Evolutionary conservation across 2,797 vertebrate genomes (phyloP).

Genomic region (Ctenochaetus hawaiiensis): DNA sequence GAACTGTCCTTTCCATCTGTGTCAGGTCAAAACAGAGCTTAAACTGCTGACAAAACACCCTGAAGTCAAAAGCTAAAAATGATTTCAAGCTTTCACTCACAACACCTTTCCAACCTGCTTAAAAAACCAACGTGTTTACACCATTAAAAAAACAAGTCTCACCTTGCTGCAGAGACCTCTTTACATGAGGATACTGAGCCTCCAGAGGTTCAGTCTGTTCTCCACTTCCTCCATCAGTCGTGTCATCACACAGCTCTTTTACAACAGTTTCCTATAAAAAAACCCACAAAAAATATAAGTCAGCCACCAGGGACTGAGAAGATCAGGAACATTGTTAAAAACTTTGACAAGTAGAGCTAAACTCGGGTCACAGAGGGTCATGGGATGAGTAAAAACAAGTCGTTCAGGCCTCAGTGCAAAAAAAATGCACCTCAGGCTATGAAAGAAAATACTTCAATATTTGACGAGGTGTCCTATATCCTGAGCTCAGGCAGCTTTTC

Average conservation of each 20-base stretch:
- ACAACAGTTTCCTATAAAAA: slow-evolving; percentile 53
- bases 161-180: slow-evolving; percentile 83
- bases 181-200: slow-evolving; percentile 70
- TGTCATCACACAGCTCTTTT: slow-evolving; percentile 25
- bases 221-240: slow-evolving; percentile 34
- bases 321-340: background rate
- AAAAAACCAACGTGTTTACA: background rate
- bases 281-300: background rate
- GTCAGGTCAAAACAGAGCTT: slow-evolving; percentile 57
- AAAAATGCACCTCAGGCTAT: slow-evolving; percentile 19
- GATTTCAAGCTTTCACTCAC: background rate
- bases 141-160: slow-evolving; percentile 23
- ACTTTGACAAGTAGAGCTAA: background rate
- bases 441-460: background rate
- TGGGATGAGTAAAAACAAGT: slow-evolving; percentile 29
- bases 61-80: background rate
- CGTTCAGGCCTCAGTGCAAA: background rate
- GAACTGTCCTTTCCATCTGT: slow-evolving; percentile 36
- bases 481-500: background rate
- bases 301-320: background rate
- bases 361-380: background rate
- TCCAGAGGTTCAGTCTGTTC: slow-evolving; percentile 32
- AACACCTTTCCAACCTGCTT: background rate
- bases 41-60: slow-evolving; percentile 30
- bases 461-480: background rate